Evolutionary conservation across 2,888 invertebrate genomes (phyloP).

Genomic region (Heliconius cydno): DNA sequence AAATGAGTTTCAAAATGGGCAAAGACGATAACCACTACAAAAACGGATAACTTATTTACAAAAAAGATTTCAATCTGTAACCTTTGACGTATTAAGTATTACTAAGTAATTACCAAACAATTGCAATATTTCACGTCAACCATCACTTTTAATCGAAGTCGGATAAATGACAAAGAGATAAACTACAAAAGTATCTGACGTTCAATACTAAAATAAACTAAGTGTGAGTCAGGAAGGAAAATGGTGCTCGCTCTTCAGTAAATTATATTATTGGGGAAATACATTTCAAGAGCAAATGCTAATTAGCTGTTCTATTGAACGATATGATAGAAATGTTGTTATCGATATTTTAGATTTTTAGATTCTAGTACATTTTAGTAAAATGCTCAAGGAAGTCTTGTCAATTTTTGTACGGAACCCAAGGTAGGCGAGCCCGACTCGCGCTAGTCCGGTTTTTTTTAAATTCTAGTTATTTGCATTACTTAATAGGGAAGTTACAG

Average conservation of each 20-base stretch:
- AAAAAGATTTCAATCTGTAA: neutral
- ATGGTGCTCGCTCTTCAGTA: neutral
- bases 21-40: no score
- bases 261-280: conserved; percentile 30
- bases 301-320: neutral
- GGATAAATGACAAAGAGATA: neutral
- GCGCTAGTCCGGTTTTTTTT: no score
- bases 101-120: neutral
- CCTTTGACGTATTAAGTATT: neutral
- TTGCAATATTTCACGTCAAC: neutral
- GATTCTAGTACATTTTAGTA: no score
- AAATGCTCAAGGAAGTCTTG: no score
- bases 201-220: conserved; percentile 9
- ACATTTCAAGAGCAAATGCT: conserved; percentile 24
- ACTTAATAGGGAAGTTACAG: no score
- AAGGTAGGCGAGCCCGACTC: no score
- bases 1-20: no score
- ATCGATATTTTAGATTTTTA: neutral
- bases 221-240: conserved; percentile 20
- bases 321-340: neutral
- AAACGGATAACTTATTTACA: neutral
- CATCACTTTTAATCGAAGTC: neutral
- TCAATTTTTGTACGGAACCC: no score
- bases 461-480: no score
- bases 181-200: conserved; percentile 12